Evolutionary conservation across 2,113 vertebrate species (phyloP), one percentile per base, ranked within the genome.

Genomic region (Indri indri): DNA sequence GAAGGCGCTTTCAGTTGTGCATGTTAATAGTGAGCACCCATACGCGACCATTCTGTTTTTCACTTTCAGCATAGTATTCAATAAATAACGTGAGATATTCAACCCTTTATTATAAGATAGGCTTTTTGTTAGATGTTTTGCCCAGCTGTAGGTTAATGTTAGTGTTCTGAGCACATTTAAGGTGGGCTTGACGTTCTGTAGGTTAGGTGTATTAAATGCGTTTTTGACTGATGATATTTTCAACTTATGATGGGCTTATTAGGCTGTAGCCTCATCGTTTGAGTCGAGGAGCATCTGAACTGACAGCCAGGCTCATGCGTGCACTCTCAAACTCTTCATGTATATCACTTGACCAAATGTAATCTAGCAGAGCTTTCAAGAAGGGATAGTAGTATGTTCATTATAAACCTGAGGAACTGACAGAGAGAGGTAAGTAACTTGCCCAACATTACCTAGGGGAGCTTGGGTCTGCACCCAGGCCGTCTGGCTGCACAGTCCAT

Each of bases 341-440:
- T 30, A 16, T 13, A 34, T 71, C 37, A 50, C 10, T 42, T 14
- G 16, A n/a, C 20, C 18, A 34, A 54, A 25, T 25, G 17, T 42
- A 90, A 70, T 17, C 68, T 27, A 23, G 80, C 6, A 32, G 37
- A 20, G 45, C 20, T 84, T 6, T 63, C 8, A 52, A 14, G 25
- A n/a, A 80, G 27, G 32, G 22, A 25, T 74, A 52, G n/a, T 42
- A 25, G 12, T 94, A 32, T 34, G 32, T 89, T 94, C 17, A 57
- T 80, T 74, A 88, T 76, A 80, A 84, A 84, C 63, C 22, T 65
- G n/a, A 74, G 37, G 82, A 23, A 59, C 9, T 45, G n/a, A 80
- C 5, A 18, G 0, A 76, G 59, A 63, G 32, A 71, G 68, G 65
- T 47, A 79, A 76, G 42, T 42, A 74, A 85, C 37, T 34, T 91